Base-by-base conservation (phyloP, 2,888 invertebrate species). In the Subacronicta megacephala region DNA sequence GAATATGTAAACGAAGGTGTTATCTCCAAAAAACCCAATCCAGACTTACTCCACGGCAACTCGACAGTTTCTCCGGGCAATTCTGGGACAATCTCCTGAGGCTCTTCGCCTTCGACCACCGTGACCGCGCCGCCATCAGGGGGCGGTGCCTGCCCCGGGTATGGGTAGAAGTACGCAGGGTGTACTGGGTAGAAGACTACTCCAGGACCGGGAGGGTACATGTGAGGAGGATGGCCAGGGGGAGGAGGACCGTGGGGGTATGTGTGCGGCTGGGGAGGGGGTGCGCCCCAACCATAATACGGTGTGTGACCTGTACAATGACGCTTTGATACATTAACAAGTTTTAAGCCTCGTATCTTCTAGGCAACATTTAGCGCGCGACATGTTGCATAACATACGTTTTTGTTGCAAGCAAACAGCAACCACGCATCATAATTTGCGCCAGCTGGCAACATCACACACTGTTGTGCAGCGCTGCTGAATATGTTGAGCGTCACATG, bases 41-140 rank as follows among this genome's bases (percentile, higher is more conserved):
- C 80, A 78, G 78, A 93, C 94, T 94, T 92, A 94, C 94, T 92
- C 90, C 91, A 94, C 55, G 94, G 94, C 64, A 94, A 84, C 80
- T 93, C 93, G 80, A 94, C 94, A 40, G 89, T 91, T 75, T 94
- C 94, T 60, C 94, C 94, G 38, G 93, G 90, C 64, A 93, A 86
- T 80, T 89, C 87, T 6, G 94, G 93, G 40, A 82, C 84, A 13
- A 81, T 77, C 33, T 90, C 90, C 42, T 74, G 77, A 31, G 84
- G 84, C 59, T 82, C 81, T 49, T 83, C 72, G 40, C 81, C 77
- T 44, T 88, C 86, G 49, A 87, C 89, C 55, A 89, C 83, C 58
- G 84, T 80, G 59, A 87, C 83, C 37, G 72, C 68, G 6, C 77
- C 79, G 31, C 78, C 82, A 7, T 82, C 81, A 49, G 81, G 82